Percentiles rank a stretch among this genome's conserved stretches.
These are phyloP conservation scores for Pantala flavescens DNA, from an alignment of 1,140 invertebrate genomes.

Conservation along the genomic window DNA sequence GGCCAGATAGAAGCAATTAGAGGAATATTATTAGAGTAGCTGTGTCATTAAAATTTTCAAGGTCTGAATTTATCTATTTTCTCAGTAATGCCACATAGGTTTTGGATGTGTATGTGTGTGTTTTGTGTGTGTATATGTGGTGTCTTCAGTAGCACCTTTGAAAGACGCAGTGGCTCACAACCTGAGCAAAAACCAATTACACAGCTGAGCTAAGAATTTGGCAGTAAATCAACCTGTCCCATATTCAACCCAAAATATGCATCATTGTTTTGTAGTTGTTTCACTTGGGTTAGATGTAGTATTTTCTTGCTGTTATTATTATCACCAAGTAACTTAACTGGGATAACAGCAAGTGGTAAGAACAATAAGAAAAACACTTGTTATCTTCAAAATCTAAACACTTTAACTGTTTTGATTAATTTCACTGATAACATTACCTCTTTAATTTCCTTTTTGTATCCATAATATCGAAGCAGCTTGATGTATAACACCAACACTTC, in stretches of 20 bases:
- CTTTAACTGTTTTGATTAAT: no score
- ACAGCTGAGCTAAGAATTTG: slow-evolving; percentile 6
- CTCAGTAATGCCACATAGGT: background rate
- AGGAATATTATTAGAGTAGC: background rate
- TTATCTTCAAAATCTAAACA: no score
- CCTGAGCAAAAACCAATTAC: background rate
- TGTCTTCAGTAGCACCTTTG: background rate
- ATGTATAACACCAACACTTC: background rate
- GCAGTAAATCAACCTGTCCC: slow-evolving; percentile 3
- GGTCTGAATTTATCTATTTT: background rate
- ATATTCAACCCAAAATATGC: background rate
- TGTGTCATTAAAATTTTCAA: background rate
- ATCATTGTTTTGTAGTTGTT: background rate
- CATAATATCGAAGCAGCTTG: background rate
- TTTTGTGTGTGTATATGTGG: background rate
- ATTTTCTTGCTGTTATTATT: no score
- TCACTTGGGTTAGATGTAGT: background rate
- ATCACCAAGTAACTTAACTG: no score
- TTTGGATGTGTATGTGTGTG: background rate
- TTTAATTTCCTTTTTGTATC: background rate
- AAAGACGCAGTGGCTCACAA: background rate
- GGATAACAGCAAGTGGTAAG: no score
- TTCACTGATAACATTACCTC: no score
- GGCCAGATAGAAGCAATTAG: background rate
- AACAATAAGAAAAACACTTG: no score